These are phyloP conservation scores for Patella caerulea DNA, from an alignment of 2,888 invertebrate species.

Conservation along the genomic window DNA sequence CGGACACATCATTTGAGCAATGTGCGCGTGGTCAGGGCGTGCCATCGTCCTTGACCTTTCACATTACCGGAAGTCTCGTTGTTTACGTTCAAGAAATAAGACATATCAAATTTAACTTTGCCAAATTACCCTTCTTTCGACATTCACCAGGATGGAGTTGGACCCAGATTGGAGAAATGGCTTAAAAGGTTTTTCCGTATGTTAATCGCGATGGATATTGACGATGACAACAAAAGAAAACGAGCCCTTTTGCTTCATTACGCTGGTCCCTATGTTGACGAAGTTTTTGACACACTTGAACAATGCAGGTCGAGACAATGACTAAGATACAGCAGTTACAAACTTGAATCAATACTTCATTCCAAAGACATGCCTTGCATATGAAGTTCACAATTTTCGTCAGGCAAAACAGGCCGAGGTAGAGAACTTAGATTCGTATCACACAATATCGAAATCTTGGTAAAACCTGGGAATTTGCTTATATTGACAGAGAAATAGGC, in stretches of 20 bases:
- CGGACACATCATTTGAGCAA: not conserved
- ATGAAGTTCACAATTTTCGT: conserved; percentile 23
- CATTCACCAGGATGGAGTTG: not conserved
- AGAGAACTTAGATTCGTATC: conserved; percentile 26
- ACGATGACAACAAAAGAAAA: conserved; percentile 15
- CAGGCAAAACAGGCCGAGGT: conserved; percentile 5
- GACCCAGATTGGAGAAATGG: conserved; percentile 18
- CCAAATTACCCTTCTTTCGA: not conserved
- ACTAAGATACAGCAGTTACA: conserved; percentile 20
- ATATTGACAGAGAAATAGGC: conserved; percentile 30
- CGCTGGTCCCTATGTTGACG: conserved; percentile 23
- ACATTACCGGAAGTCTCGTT: too few species aligned
- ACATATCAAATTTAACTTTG: not conserved
- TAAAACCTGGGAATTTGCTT: conserved; percentile 28
- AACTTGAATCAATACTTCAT: conserved; percentile 27
- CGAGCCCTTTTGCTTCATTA: conserved; percentile 22
- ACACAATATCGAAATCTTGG: conserved; percentile 21
- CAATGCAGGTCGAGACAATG: conserved; percentile 26
- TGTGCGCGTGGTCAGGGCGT: not conserved
- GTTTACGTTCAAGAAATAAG: too few species aligned
- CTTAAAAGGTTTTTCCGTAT: conserved; percentile 1
- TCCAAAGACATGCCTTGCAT: conserved; percentile 28
- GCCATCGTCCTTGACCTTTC: too few species aligned
- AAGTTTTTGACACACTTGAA: conserved; percentile 27
- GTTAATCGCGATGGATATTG: not conserved